A percentile compares a stretch with the other conserved stretches of the same genome.
These are phyloP conservation scores for Cephus rjabovi DNA, from an alignment of 2,888 invertebrate genomes.

Conservation along the genomic window DNA sequence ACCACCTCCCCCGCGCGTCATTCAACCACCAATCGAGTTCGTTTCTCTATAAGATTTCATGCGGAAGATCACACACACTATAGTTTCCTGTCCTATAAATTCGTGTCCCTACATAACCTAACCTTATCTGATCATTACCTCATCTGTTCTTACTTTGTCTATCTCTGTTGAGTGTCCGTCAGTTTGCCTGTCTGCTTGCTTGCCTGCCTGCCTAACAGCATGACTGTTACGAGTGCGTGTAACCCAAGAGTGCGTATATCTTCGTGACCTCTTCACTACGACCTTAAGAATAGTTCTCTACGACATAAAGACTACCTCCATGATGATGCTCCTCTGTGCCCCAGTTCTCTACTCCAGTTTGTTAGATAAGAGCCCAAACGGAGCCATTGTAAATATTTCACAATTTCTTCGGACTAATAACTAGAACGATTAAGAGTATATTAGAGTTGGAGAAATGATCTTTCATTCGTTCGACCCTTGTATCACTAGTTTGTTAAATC, in stretches of 20 bases:
- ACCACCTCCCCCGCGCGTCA: conserved; percentile 71
- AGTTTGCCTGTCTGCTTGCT: conserved; percentile 39
- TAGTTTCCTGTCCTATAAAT: neutral
- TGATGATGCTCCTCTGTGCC: neutral
- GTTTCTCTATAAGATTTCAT: conserved; percentile 67
- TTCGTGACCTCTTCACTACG: neutral
- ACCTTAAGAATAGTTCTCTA: neutral
- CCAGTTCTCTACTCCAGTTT: neutral
- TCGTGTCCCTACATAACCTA: neutral
- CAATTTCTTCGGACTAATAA: conserved; percentile 38
- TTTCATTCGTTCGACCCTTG: conserved; percentile 49
- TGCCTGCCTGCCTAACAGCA: conserved; percentile 38
- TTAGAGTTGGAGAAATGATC: conserved; percentile 26
- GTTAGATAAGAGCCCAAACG: neutral
- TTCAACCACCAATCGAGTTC: conserved; percentile 71
- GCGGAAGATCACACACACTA: neutral
- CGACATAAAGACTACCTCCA: neutral
- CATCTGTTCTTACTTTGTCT: conserved; percentile 3
- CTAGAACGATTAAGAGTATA: conserved; percentile 25
- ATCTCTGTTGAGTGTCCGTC: conserved; percentile 25
- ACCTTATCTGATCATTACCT: neutral
- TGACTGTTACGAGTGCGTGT: conserved; percentile 15
- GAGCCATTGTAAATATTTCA: conserved; percentile 47
- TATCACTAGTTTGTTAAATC: conserved; percentile 65
- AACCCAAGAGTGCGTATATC: conserved; percentile 19